Conservation (phyloP, 2,888 invertebrate genomes). For the Macrophya alboannulata region DNA sequence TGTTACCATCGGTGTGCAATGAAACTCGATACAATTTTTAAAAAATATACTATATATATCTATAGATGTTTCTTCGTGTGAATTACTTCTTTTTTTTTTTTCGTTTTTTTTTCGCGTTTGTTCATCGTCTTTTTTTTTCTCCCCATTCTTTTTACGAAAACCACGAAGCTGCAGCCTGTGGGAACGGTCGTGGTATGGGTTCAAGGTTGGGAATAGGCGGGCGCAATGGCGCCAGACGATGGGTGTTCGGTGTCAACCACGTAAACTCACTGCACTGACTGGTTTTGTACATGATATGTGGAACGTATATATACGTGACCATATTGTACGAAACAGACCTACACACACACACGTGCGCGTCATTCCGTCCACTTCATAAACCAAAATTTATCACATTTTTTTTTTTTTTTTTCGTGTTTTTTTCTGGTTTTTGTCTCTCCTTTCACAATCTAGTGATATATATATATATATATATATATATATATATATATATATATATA, state of each 20-base stretch:
- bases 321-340: not conserved
- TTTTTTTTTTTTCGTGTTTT: not conserved
- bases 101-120: not conserved
- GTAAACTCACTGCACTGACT: conserved; percentile 32
- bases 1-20: not conserved
- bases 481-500: not conserved
- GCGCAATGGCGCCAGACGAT: conserved; percentile 33
- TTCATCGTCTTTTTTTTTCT: not conserved
- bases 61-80: not conserved
- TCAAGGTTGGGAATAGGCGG: conserved; percentile 33
- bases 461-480: not conserved
- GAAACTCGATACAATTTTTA: not conserved
- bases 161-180: conserved; percentile 5
- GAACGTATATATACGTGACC: not conserved
- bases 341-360: not conserved
- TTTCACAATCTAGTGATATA: not conserved
- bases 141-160: not conserved
- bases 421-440: not conserved
- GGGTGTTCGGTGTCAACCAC: conserved; percentile 46
- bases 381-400: conserved; percentile 17
- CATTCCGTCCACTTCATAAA: conserved; percentile 10
- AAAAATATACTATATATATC: not conserved
- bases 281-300: conserved; percentile 32
- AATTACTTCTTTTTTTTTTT: not conserved
- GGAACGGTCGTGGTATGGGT: conserved; percentile 32